Evolutionary conservation across 2,888 invertebrate genomes (phyloP), one percentile per base, ranked within the genome.

Genomic region (Thereva unica): DNA sequence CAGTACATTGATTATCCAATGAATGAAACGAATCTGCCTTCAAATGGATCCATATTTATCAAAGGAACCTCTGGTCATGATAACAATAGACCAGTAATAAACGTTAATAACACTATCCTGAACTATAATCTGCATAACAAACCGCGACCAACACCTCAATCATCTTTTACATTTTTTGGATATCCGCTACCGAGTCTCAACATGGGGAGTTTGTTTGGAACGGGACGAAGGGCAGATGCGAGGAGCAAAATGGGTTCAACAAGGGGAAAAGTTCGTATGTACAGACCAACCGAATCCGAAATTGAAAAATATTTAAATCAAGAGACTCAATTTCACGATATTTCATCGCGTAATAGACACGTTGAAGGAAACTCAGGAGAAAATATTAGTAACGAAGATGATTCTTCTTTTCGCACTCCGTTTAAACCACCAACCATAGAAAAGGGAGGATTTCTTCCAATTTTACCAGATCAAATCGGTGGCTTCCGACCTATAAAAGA

Each of bases 141-240:
- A 35, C 34, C 53, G 4, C 57, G 7, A 42, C 49, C 67, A 42
- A 54, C 45, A 66, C 70, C 47, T 64, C 83, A 82, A 41, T 83
- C 85, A 0, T 85, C 87, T 0, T 92, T 92, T 72, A 92, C 93
- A 9, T 92, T 93, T 76, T 93, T 93, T 74, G 93, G 93, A 0
- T 87, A 93, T 76, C 93, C 93, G 0, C 76, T 93, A 67, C 90
- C 92, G 1, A 84, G 86, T 45, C 78, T 93, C 54, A 88, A 88
- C 71, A 85, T 92, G 74, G 87, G 87, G 8, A 87, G 87, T 73
- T 80, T 91, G 49, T 84, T 89, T 80, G 81, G 82, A 4, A 78
- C 76, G 0, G 68, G 70, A 1, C 64, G 72, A 40, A 70, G 83
- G 78, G 72, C 77, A 12, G 82, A 82, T n/a, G 74, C 77, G 59